A percentile compares a stretch with the other conserved stretches of the same genome.
These are phyloP conservation scores for Drosophila melanica DNA, from an alignment of 1,140 invertebrate species.

Conservation along the genomic window DNA sequence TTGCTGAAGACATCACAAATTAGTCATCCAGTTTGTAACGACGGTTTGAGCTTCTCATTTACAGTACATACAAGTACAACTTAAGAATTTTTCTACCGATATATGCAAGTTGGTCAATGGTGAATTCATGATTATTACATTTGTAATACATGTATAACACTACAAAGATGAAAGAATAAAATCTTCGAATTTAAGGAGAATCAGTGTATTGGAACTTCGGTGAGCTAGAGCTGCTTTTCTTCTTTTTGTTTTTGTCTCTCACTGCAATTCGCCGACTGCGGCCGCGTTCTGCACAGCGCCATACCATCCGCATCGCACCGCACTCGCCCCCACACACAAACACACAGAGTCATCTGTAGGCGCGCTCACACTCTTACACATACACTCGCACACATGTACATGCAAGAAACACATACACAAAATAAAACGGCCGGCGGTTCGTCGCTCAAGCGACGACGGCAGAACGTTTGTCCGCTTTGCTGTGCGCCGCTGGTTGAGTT, in stretches of 20 bases:
- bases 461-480: slow-evolving; percentile 48
- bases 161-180: background rate
- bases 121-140: background rate
- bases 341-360: slow-evolving; percentile 37
- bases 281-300: slow-evolving; percentile 45
- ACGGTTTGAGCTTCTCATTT: too few relatives aligned
- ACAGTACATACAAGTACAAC: background rate
- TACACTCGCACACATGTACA: background rate
- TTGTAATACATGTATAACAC: background rate
- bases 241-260: slow-evolving; percentile 49
- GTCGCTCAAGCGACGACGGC: slow-evolving; percentile 33
- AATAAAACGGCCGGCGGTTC: slow-evolving; percentile 48
- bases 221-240: slow-evolving; percentile 4
- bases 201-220: slow-evolving; percentile 12
- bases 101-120: background rate
- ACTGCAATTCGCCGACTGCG: slow-evolving; percentile 54
- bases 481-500: slow-evolving; percentile 32
- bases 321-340: slow-evolving; percentile 24
- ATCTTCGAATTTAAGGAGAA: background rate
- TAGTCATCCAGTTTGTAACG: background rate
- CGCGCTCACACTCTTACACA: slow-evolving; percentile 37
- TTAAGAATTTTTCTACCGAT: background rate
- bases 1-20: background rate
- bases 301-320: slow-evolving; percentile 26
- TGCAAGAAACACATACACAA: slow-evolving; percentile 28